Conservation (phyloP, 2,888 invertebrate species). For the Cheilosia impressa region DNA sequence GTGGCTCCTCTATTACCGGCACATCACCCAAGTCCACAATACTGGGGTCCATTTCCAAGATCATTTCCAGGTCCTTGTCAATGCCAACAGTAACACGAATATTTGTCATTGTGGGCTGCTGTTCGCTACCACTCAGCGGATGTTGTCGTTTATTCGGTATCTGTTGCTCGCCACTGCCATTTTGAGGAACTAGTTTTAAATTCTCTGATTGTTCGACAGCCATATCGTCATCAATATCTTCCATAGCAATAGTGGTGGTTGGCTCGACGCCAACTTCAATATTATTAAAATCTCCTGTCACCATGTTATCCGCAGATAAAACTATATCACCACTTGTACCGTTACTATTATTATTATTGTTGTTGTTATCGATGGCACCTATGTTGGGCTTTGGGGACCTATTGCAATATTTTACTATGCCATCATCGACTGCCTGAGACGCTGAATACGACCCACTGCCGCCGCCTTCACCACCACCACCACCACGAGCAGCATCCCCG, state of each 20-base stretch:
- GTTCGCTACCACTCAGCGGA: neutral
- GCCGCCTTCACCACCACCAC: neutral
- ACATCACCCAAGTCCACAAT: conserved; percentile 84
- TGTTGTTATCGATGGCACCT: neutral
- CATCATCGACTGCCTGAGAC: conserved; percentile 2
- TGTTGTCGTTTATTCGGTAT: conserved; percentile 15
- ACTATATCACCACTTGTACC: neutral
- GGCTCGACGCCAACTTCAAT: conserved; percentile 80
- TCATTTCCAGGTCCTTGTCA: conserved; percentile 86
- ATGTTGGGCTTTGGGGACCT: neutral
- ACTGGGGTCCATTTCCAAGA: conserved; percentile 86
- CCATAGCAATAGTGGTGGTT: conserved; percentile 74
- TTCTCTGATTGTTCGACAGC: conserved; percentile 31
- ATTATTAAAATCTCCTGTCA: conserved; percentile 37
- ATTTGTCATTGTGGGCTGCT: conserved; percentile 77
- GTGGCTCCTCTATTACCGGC: conserved; percentile 77
- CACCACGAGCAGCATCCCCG: neutral
- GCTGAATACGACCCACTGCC: conserved; percentile 5
- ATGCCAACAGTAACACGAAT: conserved; percentile 85
- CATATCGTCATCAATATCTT: conserved; percentile 53
- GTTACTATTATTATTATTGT: neutral
- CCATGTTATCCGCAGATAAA: neutral
- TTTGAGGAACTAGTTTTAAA: neutral
- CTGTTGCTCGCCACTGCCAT: neutral
- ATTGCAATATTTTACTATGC: conserved; percentile 6